Base-by-base conservation (phyloP, 2,888 invertebrate species). In the Ceriagrion tenellum region DNA sequence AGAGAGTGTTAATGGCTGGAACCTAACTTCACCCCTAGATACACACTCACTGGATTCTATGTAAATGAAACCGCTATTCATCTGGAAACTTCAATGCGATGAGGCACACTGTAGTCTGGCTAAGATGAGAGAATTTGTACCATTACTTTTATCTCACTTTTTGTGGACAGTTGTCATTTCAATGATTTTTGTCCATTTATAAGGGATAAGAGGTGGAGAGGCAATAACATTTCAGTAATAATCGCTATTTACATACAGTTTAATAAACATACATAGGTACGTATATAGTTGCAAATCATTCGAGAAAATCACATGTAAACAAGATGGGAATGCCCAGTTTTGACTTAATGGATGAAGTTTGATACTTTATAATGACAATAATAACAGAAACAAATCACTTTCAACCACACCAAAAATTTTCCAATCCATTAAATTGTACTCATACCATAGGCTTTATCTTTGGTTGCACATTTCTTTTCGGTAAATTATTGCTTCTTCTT, bases 281-380 rank as follows among this genome's bases (percentile, higher is more conserved):
- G 81, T 81, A 35, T 81, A 81, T 81, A 81, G 81, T 81, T 81
- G 81, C 81, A 81, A 81, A 81, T 81, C 81, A 81, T 81, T 81
- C 26, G 18, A 35, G 81, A 35, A 81, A 81, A 81, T 81, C 81
- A 81, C 81, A 81, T 81, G 35, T 81, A 81, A 81, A 81, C 35
- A 35, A 35, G 81, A 81, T 81, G 81, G 81, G 81, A 81, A 81
- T 81, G 81, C 81, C 81, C 81, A 81, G 35, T 81, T 81, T 35
- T 35, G 81, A 81, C 81, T 35, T 35, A 81, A 81, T 81, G 30
- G 35, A 81, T 81, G 81, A 81, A 35, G 81, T 30, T 81, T 81
- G 81, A 81, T 81, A 81, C 16, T 81, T 81, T 35, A 3, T 81
- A 18, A 35, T 13, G 35, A 13, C 81, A 35, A 81, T 26, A 30